Evolutionary conservation across 2,797 vertebrate genomes (phyloP).

Genomic region (Cephalopachus bancanus): DNA sequence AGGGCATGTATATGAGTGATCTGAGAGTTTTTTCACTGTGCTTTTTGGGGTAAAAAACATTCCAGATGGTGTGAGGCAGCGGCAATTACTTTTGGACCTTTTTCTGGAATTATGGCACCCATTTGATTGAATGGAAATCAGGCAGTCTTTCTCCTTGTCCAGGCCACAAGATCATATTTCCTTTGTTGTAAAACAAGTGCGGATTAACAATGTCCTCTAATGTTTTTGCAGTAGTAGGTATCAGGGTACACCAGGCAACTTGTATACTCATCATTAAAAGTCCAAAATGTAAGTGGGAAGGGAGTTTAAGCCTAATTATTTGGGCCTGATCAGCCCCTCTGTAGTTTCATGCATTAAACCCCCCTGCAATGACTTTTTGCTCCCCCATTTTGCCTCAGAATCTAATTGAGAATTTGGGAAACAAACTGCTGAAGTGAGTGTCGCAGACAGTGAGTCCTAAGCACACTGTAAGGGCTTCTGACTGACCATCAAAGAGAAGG

Average conservation of each 20-base stretch:
- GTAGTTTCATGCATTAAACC: neutral
- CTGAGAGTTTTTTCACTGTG: slow-evolving; percentile 27
- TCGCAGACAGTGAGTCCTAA: neutral
- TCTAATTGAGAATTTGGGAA: neutral
- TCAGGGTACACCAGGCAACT: neutral
- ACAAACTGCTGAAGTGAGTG: slow-evolving; percentile 19
- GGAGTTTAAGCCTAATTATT: neutral
- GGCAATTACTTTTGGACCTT: neutral
- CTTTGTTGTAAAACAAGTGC: slow-evolving; percentile 38
- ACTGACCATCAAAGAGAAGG: slow-evolving; percentile 58
- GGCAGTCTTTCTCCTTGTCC: neutral
- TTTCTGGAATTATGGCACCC: neutral
- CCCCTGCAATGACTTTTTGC: neutral
- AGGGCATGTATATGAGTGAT: neutral
- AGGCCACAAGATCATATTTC: neutral
- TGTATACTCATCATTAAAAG: neutral
- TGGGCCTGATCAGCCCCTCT: neutral
- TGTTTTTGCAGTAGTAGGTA: neutral
- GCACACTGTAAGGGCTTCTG: slow-evolving; percentile 27
- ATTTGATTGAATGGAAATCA: neutral
- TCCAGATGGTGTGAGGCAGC: slow-evolving; percentile 42
- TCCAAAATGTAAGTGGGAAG: neutral
- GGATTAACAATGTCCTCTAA: neutral
- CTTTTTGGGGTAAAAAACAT: neutral
- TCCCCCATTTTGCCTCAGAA: neutral